phyloP scores from a whole-genome alignment of 2,888 invertebrate genomes.

The Parapristionchus giblindavisi region DNA sequence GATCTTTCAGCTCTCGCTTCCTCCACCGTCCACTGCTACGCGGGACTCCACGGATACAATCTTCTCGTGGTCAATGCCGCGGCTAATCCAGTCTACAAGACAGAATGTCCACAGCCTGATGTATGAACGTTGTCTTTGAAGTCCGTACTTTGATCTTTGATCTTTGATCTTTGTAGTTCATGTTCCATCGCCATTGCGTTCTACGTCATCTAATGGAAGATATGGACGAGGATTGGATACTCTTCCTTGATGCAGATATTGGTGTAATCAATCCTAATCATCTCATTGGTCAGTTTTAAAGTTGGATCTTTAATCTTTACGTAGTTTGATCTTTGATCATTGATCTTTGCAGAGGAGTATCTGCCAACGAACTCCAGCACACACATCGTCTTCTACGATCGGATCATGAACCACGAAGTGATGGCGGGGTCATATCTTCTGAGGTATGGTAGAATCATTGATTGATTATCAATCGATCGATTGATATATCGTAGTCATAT shows the following conservation, averaged over 20 bases:
- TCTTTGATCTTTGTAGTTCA: constrained; percentile 29
- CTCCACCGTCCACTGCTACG: constrained; percentile 27
- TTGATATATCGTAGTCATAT: no score
- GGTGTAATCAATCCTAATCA: constrained; percentile 57
- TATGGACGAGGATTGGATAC: constrained; percentile 37
- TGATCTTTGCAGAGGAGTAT: constrained; percentile 23
- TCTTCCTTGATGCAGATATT: constrained; percentile 60
- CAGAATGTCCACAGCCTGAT: constrained; percentile 29
- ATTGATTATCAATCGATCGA: background rate
- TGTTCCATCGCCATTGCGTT: constrained; percentile 38
- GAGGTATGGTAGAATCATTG: constrained; percentile 31
- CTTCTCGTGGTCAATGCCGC: constrained; percentile 22
- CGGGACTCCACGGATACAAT: constrained; percentile 2
- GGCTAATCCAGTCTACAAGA: background rate
- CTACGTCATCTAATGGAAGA: constrained; percentile 8
- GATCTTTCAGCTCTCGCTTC: constrained; percentile 26
- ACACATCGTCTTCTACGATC: constrained; percentile 63
- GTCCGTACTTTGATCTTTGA: background rate
- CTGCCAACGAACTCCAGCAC: constrained; percentile 32
- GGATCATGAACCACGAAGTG: constrained; percentile 65
- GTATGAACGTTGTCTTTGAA: constrained; percentile 10
- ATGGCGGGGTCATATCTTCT: constrained; percentile 64
- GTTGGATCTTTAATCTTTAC: background rate
- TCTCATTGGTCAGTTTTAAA: constrained; percentile 24
- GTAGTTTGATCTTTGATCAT: background rate